Percentiles rank a stretch among this genome's conserved stretches.
Conservation (phyloP, 2,113 vertebrate genomes). For the Paraplagusia blochii region DNA sequence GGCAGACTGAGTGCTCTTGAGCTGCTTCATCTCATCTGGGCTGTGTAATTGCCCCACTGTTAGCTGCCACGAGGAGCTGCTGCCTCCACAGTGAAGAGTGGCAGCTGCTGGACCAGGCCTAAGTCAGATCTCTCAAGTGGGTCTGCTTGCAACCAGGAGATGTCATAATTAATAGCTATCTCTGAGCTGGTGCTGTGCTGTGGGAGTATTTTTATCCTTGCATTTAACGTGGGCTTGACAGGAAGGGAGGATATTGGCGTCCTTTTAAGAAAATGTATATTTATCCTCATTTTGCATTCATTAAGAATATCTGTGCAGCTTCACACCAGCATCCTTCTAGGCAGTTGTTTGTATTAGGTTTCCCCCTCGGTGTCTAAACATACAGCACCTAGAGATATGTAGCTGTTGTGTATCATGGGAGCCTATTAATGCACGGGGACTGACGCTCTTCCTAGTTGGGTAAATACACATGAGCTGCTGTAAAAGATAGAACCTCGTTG, state of each 20-base stretch:
- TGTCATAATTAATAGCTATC: slow-evolving; percentile 75
- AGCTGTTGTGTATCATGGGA: slow-evolving; percentile 57
- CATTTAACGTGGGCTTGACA: slow-evolving; percentile 46
- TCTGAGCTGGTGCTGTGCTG: slow-evolving; percentile 13
- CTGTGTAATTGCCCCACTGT: slow-evolving; percentile 69
- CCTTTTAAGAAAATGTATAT: slow-evolving; percentile 59
- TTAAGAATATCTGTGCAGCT: slow-evolving; percentile 25
- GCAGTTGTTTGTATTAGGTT: slow-evolving; percentile 55
- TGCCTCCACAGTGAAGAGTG: slow-evolving; percentile 59
- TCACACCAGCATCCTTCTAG: slow-evolving; percentile 34
- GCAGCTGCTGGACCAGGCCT: slow-evolving; percentile 67
- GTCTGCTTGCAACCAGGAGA: slow-evolving; percentile 60
- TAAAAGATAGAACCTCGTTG: slow-evolving; percentile 48
- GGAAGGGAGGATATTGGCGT: slow-evolving; percentile 33
- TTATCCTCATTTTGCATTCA: slow-evolving; percentile 52
- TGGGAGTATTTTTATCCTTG: background rate
- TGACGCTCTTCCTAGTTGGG: slow-evolving; percentile 63
- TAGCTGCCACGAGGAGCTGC: slow-evolving; percentile 53
- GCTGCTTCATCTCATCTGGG: slow-evolving; percentile 60
- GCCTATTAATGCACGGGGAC: slow-evolving; percentile 64
- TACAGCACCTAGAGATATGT: slow-evolving; percentile 46
- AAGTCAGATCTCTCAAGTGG: slow-evolving; percentile 62
- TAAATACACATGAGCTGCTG: slow-evolving; percentile 70
- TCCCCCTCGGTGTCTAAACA: slow-evolving; percentile 33
- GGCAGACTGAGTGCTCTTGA: slow-evolving; percentile 53